Conservation (phyloP, 2,113 vertebrate genomes). For the Mixornis gularis region DNA sequence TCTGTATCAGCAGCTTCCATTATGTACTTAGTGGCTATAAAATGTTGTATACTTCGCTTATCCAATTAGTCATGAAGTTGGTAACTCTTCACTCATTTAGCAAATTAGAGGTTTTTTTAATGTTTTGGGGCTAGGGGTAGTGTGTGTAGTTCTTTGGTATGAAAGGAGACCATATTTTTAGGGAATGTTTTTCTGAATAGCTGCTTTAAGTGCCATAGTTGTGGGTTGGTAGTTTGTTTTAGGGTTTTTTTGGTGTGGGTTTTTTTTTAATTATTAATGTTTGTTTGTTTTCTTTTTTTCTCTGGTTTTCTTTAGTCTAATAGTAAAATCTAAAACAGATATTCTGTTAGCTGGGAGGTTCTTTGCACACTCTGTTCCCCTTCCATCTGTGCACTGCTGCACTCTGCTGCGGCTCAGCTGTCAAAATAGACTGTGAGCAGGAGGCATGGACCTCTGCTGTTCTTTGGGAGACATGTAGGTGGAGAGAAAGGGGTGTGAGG, state of each 20-base stretch:
- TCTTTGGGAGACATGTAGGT: constrained; percentile 9
- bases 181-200: background rate
- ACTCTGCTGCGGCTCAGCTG: constrained; percentile 41
- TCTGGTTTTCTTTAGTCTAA: background rate
- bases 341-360: background rate
- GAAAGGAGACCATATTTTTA: background rate
- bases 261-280: background rate
- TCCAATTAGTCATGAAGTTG: background rate
- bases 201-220: background rate
- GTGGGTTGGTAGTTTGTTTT: background rate
- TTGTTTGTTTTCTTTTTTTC: background rate
- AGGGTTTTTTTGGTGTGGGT: rapidly evolving
- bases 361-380: background rate
- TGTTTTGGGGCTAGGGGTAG: background rate
- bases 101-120: background rate
- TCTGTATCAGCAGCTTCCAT: background rate
- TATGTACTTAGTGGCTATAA: background rate
- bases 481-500: constrained; percentile 28
- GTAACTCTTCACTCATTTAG: background rate
- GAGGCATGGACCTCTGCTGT: constrained; percentile 27
- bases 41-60: background rate
- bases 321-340: background rate
- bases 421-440: background rate
- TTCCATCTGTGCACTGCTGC: constrained; percentile 3
- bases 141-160: background rate